phyloP scores from a whole-genome alignment of 2,113 vertebrate genomes.

The Polyodon spathula region DNA sequence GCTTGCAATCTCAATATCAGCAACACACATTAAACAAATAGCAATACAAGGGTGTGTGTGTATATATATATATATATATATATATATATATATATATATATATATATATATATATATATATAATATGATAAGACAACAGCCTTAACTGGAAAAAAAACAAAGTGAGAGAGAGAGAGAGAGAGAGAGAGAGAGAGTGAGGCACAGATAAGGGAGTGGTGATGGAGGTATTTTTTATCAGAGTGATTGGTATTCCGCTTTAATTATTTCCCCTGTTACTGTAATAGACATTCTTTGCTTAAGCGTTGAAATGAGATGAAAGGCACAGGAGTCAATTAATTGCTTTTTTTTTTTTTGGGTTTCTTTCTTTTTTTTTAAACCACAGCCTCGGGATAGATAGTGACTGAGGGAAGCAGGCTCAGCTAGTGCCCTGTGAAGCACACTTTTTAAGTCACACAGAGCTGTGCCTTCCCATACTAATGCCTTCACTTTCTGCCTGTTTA shows the following conservation, averaged over 20 bases:
- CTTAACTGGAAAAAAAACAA: neutral
- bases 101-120: no score
- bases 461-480: conserved; percentile 25
- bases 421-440: conserved; percentile 9
- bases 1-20: no score
- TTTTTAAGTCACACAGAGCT: conserved; percentile 8
- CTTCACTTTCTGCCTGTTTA: neutral
- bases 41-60: no score
- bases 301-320: conserved; percentile 62
- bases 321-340: conserved; percentile 66
- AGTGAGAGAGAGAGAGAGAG: neutral
- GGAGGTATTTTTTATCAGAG: conserved; percentile 41
- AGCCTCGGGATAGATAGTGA: conserved; percentile 15
- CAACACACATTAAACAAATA: no score
- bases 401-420: conserved; percentile 2
- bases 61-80: no score
- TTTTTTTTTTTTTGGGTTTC: conserved; percentile 48
- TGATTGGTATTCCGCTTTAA: conserved; percentile 63
- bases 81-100: no score
- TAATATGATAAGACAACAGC: no score
- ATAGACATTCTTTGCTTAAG: conserved; percentile 57
- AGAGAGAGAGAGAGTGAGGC: conserved; percentile 9
- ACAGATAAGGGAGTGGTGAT: conserved; percentile 30
- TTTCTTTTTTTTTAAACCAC: conserved; percentile 17
- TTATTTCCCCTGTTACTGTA: conserved; percentile 54